Evolutionary conservation across 2,888 invertebrate genomes (phyloP), one percentile per base, ranked within the genome.

Genomic region (Leuctra nigra): DNA sequence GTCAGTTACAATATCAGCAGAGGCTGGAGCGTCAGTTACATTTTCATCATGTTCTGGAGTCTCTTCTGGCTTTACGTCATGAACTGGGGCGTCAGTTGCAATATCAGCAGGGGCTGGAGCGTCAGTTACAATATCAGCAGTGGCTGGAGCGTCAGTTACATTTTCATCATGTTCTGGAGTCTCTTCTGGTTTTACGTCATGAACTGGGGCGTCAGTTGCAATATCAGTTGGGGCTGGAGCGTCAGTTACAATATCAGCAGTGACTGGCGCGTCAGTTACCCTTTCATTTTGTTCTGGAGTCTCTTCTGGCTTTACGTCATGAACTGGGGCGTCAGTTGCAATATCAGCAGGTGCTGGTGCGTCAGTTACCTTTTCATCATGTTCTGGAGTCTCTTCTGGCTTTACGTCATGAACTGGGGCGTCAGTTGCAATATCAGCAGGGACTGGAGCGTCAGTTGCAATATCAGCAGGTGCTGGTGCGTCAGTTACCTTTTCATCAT

Each of bases 21-120:
- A 33, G 58, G 52, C 61, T 18, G 56, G 39, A 16, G 25, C 6
- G 36, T 56, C 41, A 22, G 58, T 56, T 7, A 29, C 24, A 25
- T 14, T 35, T 3, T 38, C 38, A 38, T 29, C 29, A 29, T 29
- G 29, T 11, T 54, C 56, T 18, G 44, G 56, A 41, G 41, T 36
- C 23, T 46, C 54, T 41, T 50, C 53, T 57, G 58, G 61, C 36
- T 61, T 54, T 13, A 35, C 39, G 58, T 63, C 63, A 41, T 61
- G 52, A 46, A 50, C 52, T 41, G 55, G 53, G 35, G 53, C 48
- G 58, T 63, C 61, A 16, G 56, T 57, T 24, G 61, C 23, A 59
- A 53, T 25, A 44, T 56, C 29, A 39, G 52, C 36, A 22, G 33
- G 29, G n/a, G n/a, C n/a, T n/a, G n/a, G n/a, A n/a, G n/a, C n/a